phyloP scores from a whole-genome alignment of 2,113 vertebrate genomes.

The Brachirus orientalis region DNA sequence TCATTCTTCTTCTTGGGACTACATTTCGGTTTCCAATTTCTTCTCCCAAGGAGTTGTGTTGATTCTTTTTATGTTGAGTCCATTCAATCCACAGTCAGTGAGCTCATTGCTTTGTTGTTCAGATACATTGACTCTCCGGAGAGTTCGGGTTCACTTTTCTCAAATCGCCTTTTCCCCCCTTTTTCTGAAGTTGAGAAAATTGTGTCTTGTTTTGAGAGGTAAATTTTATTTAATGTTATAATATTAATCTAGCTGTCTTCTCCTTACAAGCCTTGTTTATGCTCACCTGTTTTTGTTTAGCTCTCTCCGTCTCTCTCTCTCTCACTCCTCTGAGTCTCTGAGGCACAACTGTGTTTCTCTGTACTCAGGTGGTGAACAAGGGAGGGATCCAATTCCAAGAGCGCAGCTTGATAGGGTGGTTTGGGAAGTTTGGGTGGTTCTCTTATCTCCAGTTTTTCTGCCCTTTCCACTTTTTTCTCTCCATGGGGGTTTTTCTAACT shows the following conservation, averaged over 20 bases:
- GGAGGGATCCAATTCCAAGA: constrained; percentile 72
- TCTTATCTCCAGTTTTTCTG: constrained; percentile 13
- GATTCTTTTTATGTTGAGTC: constrained; percentile 39
- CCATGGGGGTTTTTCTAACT: constrained; percentile 25
- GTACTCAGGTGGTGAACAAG: constrained; percentile 73
- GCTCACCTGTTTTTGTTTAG: constrained; percentile 47
- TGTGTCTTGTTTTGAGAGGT: constrained; percentile 13
- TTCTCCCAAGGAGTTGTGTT: constrained; percentile 5
- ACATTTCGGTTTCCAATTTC: constrained; percentile 48
- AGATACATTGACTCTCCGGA: constrained; percentile 39
- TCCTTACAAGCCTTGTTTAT: constrained; percentile 1
- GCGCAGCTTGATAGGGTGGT: constrained; percentile 72
- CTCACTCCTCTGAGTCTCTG: constrained; percentile 51
- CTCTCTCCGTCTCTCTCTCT: constrained; percentile 27
- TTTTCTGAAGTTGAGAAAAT: neutral
- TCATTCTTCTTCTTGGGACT: constrained; percentile 26
- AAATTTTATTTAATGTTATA: constrained; percentile 19
- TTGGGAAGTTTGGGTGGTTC: constrained; percentile 74
- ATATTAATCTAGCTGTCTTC: constrained; percentile 16
- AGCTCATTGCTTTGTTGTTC: constrained; percentile 63
- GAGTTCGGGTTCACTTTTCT: constrained; percentile 36
- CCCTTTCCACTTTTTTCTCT: constrained; percentile 14
- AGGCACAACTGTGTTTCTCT: constrained; percentile 65
- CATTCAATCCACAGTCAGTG: constrained; percentile 54
- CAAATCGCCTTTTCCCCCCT: constrained; percentile 9